Percentiles rank a stretch among this genome's conserved stretches.
phyloP scores from a whole-genome alignment of 2,888 invertebrate genomes.

The Crepidodera aurea region DNA sequence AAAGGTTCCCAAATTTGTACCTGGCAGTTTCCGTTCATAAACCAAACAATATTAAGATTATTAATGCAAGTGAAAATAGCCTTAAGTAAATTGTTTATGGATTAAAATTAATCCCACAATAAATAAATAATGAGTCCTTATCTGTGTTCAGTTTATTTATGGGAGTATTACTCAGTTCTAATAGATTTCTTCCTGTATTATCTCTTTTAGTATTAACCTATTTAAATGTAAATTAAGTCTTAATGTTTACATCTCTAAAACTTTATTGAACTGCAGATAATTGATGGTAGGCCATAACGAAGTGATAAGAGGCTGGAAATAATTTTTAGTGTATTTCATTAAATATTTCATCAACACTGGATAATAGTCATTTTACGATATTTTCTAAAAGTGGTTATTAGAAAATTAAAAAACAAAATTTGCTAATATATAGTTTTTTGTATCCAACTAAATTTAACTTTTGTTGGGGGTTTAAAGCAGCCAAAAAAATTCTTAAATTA shows the following conservation, averaged over 20 bases:
- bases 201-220: slow-evolving; percentile 1
- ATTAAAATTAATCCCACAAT: background rate
- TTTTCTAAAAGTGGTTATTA: too few species aligned
- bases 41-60: background rate
- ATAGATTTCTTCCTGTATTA: slow-evolving; percentile 11
- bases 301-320: slow-evolving; percentile 1
- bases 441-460: too few species aligned
- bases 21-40: too few species aligned
- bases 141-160: slow-evolving; percentile 3
- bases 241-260: slow-evolving; percentile 1
- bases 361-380: too few species aligned
- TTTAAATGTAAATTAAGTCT: slow-evolving; percentile 1
- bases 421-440: too few species aligned
- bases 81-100: background rate
- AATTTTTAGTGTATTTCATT: too few species aligned
- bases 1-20: too few species aligned
- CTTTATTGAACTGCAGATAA: background rate
- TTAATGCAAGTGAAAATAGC: background rate
- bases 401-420: too few species aligned
- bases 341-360: too few species aligned
- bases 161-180: slow-evolving; percentile 4
- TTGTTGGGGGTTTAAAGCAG: too few species aligned
- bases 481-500: too few species aligned
- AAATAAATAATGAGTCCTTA: background rate
- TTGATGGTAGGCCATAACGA: slow-evolving; percentile 1